Percentiles rank a stretch among this genome's conserved stretches.
These are phyloP conservation scores for Crotalus helleri DNA, from an alignment of 2,113 vertebrate genomes.

Conservation along the genomic window DNA sequence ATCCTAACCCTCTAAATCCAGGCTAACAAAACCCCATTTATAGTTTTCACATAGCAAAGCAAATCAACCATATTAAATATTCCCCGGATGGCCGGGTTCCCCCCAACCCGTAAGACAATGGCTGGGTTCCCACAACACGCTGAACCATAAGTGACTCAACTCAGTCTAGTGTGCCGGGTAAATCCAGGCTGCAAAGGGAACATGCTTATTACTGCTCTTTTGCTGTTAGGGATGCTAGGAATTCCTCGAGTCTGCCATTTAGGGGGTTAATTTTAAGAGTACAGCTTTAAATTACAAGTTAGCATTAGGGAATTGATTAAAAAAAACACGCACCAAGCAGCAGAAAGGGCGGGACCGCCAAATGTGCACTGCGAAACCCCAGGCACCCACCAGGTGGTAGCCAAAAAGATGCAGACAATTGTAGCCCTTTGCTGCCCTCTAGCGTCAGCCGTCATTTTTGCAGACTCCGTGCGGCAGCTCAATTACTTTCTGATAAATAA, in stretches of 20 bases:
- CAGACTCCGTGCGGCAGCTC: background rate
- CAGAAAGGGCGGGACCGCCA: background rate
- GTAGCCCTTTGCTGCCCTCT: background rate
- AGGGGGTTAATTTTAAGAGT: background rate
- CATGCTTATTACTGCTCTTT: background rate
- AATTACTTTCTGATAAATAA: background rate
- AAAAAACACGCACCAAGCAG: background rate
- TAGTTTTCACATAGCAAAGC: background rate
- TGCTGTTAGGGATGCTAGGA: background rate
- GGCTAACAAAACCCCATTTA: background rate
- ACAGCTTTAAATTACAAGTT: background rate
- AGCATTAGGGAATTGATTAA: background rate
- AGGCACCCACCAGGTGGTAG: background rate
- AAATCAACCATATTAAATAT: background rate
- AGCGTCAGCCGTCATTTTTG: background rate
- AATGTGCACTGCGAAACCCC: background rate
- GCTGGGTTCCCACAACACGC: background rate
- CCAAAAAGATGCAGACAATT: background rate
- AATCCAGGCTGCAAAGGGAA: background rate
- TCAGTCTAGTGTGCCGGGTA: background rate
- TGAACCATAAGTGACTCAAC: background rate
- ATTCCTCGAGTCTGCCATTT: background rate
- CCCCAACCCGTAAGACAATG: background rate
- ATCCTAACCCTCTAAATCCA: background rate
- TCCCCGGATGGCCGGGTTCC: background rate